Conservation (phyloP, 1,140 invertebrate genomes). For the Psix sp. region DNA sequence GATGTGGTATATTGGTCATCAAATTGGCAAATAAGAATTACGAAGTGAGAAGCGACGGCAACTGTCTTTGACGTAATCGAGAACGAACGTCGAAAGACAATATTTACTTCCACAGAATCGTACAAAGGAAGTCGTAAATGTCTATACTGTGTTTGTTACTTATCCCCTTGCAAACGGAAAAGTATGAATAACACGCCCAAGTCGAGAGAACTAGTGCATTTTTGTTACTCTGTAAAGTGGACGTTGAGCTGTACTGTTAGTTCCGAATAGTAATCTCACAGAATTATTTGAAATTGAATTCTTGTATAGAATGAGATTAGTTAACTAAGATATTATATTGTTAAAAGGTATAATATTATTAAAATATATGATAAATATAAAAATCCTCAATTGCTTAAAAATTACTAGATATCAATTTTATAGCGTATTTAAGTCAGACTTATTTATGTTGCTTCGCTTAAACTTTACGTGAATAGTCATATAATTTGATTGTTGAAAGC, state of each 20-base stretch:
- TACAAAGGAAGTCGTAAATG: conserved; percentile 32
- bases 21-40: conserved; percentile 29
- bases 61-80: conserved; percentile 34
- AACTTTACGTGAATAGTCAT: too few species aligned
- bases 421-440: too few species aligned
- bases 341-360: too few species aligned
- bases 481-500: too few species aligned
- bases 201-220: conserved; percentile 16
- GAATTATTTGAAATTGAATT: conserved; percentile 25
- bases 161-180: conserved; percentile 24
- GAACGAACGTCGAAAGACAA: conserved; percentile 29
- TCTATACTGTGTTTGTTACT: conserved; percentile 45
- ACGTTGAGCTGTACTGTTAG: conserved; percentile 16
- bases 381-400: too few species aligned
- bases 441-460: too few species aligned
- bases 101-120: conserved; percentile 30
- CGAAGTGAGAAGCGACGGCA: conserved; percentile 32
- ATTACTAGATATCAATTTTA: too few species aligned
- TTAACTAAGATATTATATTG: not conserved
- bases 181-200: conserved; percentile 13
- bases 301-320: not conserved
- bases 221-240: conserved; percentile 11
- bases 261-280: conserved; percentile 14
- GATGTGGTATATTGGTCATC: conserved; percentile 36
- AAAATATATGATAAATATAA: too few species aligned